Base-by-base conservation (phyloP, 2,797 vertebrate species). In the Aldrovandia affinis region DNA sequence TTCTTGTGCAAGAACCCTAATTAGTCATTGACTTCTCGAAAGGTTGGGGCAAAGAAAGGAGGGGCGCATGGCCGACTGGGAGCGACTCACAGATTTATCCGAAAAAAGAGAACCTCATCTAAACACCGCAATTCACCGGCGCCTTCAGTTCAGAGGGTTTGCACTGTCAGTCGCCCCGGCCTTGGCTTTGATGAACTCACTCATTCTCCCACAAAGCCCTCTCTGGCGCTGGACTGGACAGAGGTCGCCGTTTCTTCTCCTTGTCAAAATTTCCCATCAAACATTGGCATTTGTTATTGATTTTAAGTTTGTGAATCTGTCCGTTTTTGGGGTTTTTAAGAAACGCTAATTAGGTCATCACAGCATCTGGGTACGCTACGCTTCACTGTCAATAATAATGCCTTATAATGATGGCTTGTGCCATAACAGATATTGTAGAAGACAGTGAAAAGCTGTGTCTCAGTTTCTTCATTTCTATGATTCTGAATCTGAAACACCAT, bases 21-120 rank as follows among this genome's bases (percentile, higher is more conserved):
- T 85, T 82, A 85, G 80, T 61, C 57, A 81, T n/a, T 77, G 80
- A 81, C 84, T 78, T 82, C 44, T 77, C 52, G 36, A 52, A 39
- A 82, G 80, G 52, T 39, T 59, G 47, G 50, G 54, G 42, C 52
- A 39, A 70, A n/a, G 50, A 73, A 78, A 77, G 42, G 80, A 77
- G 55, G 68, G 54, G 80, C 54, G 22, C 80, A 78, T 36, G 42
- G n/a, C 39, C 50, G 28, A 42, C 18, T 75, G 63, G 47, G 39
- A 83, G 57, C 30, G 33, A 77, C 59, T 22, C 82, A 61, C 28
- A 81, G 63, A 81, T 3, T 22, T 30, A 30, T 50, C 68, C 52
- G 52, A 61, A 81, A 82, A 42, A 9, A 22, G 50, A 57, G 83
- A 79, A 33, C 57, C 47, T 63, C 42, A 70, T 80, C 39, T 59